Evolutionary conservation across 2,888 invertebrate species (phyloP).

Genomic region (Carcina quercana): DNA sequence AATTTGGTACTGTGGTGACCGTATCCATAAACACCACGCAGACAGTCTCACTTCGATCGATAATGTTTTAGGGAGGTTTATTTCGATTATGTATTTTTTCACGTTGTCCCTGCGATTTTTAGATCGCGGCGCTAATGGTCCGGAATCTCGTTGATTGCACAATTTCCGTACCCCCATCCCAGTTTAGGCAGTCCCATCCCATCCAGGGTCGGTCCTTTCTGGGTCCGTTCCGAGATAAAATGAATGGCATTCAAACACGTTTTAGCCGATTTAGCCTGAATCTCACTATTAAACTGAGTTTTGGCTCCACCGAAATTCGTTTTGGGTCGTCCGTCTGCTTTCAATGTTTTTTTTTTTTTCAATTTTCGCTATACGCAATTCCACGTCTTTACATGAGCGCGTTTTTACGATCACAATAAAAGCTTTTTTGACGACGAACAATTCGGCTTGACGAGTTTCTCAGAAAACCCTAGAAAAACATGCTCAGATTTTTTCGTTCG

Average conservation of each 20-base stretch:
- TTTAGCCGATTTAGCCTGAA: conserved; percentile 10
- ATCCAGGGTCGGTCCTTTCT: conserved; percentile 23
- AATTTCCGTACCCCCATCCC: conserved; percentile 31
- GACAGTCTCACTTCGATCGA: conserved; percentile 8
- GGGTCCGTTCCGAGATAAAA: conserved; percentile 13
- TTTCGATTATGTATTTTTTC: conserved; percentile 9
- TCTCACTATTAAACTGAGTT: conserved; percentile 2
- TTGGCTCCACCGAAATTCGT: background rate
- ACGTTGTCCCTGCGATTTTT: conserved; percentile 17
- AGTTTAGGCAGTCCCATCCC: no score
- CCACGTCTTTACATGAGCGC: background rate
- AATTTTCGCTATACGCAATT: background rate
- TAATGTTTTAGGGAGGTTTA: conserved; percentile 8
- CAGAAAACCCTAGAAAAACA: conserved; percentile 14
- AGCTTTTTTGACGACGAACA: background rate
- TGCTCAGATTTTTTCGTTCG: conserved; percentile 23
- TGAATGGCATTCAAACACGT: conserved; percentile 12
- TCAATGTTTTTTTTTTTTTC: background rate
- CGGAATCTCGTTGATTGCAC: conserved; percentile 36
- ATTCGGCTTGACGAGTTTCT: conserved; percentile 11
- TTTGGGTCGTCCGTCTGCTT: background rate
- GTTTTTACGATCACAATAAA: background rate
- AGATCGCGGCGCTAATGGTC: conserved; percentile 24
- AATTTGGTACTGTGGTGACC: background rate
- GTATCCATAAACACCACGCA: background rate